These are phyloP conservation scores for Sinocyclocheilus maitianheensis DNA, from an alignment of 2,113 vertebrate genomes.

Conservation along the genomic window DNA sequence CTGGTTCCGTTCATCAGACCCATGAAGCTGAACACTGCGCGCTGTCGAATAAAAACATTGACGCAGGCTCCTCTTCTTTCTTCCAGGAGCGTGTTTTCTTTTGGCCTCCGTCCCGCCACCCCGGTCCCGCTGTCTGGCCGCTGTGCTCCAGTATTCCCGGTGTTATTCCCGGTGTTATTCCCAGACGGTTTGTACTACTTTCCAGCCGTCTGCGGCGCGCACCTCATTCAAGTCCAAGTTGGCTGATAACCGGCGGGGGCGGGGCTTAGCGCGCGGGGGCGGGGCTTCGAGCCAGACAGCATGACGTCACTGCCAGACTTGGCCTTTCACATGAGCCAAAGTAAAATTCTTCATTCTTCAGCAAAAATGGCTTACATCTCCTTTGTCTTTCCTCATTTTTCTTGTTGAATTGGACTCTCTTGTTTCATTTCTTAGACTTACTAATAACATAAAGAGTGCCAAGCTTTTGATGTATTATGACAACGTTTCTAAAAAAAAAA, in stretches of 20 bases:
- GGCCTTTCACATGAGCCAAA: constrained; percentile 62
- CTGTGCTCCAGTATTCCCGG: constrained; percentile 54
- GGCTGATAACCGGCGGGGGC: constrained; percentile 73
- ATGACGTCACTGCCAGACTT: constrained; percentile 85
- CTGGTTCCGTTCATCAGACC: constrained; percentile 91
- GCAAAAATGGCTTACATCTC: too few relatives aligned
- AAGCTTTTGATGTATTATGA: too few relatives aligned
- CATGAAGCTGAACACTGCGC: constrained; percentile 89
- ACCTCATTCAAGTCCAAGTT: constrained; percentile 83
- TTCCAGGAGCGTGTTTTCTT: constrained; percentile 46
- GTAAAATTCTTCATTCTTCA: too few relatives aligned
- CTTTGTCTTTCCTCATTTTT: too few relatives aligned
- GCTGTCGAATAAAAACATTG: constrained; percentile 28
- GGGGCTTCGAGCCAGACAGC: constrained; percentile 74
- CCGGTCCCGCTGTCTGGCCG: constrained; percentile 52
- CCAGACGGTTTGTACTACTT: constrained; percentile 65
- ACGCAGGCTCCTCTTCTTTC: constrained; percentile 19
- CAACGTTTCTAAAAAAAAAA: too few relatives aligned
- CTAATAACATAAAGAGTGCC: too few relatives aligned
- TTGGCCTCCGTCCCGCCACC: constrained; percentile 61
- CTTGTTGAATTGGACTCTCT: too few relatives aligned
- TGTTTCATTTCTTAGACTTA: too few relatives aligned
- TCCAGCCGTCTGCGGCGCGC: constrained; percentile 67
- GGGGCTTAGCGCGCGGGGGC: constrained; percentile 62
- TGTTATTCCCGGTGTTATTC: constrained; percentile 46